These are phyloP conservation scores for Enteromius thamalakanensis DNA, from an alignment of 2,797 vertebrate species.

Conservation along the genomic window DNA sequence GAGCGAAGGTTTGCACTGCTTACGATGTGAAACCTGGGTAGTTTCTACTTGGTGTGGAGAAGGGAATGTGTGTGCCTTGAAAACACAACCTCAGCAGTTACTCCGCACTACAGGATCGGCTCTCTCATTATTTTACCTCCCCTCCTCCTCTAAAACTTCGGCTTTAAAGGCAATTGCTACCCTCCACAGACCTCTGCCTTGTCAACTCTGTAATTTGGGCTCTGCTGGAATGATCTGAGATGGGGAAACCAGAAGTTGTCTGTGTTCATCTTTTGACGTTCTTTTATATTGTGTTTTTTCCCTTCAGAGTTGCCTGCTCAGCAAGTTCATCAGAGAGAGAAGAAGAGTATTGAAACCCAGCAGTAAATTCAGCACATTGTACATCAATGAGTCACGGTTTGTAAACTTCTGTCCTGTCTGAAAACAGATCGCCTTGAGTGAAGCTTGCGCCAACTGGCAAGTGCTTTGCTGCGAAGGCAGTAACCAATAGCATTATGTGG, in stretches of 20 bases:
- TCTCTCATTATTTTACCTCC: slow-evolving; percentile 57
- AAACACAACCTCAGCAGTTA: slow-evolving; percentile 75
- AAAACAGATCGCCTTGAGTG: slow-evolving; percentile 27
- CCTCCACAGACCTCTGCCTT: slow-evolving; percentile 59
- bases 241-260: slow-evolving; percentile 76
- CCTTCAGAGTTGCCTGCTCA: slow-evolving; percentile 51
- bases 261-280: slow-evolving; percentile 54
- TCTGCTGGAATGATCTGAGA: slow-evolving; percentile 60
- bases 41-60: slow-evolving; percentile 29
- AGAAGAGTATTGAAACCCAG: slow-evolving; percentile 42
- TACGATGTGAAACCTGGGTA: slow-evolving; percentile 43
- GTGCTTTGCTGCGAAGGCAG: slow-evolving; percentile 28
- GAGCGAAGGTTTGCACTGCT: slow-evolving; percentile 32
- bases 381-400: slow-evolving; percentile 28
- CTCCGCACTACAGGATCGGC: slow-evolving; percentile 53
- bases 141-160: slow-evolving; percentile 56
- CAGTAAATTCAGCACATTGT: slow-evolving; percentile 45
- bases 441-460: slow-evolving; percentile 28
- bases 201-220: slow-evolving; percentile 65
- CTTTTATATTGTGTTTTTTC: slow-evolving; percentile 56
- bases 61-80: slow-evolving; percentile 62
- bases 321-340: slow-evolving; percentile 47
- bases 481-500: slow-evolving; percentile 40
- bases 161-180: slow-evolving; percentile 65
- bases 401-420: slow-evolving; percentile 28